phyloP scores from a whole-genome alignment of 1,140 invertebrate species.

The Coelopa frigida region DNA sequence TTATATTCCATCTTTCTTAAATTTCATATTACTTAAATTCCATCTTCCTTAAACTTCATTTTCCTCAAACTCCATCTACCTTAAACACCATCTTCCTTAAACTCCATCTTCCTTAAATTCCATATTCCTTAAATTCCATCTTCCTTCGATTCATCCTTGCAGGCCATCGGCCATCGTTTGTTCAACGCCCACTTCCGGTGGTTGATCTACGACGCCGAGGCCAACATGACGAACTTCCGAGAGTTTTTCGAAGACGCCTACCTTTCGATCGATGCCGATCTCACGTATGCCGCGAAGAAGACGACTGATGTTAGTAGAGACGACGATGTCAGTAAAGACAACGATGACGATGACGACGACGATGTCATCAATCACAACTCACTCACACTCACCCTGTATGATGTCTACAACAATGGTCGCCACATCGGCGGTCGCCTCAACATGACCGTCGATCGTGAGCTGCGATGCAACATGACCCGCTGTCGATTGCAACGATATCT shows the following conservation, averaged over 20 bases:
- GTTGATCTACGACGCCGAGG: constrained; percentile 24
- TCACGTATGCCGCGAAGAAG: constrained; percentile 13
- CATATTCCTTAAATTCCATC: neutral
- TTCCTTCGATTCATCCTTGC: neutral
- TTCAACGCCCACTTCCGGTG: constrained; percentile 27
- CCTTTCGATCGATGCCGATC: constrained; percentile 22
- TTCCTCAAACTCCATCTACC: neutral
- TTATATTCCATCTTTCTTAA: neutral
- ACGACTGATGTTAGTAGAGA: neutral
- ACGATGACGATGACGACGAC: no score
- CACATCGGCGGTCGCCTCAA: constrained; percentile 28
- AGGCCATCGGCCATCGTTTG: constrained; percentile 17
- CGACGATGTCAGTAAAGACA: constrained; percentile 1
- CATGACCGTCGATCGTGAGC: constrained; percentile 27
- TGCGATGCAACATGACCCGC: constrained; percentile 14
- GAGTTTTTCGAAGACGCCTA: constrained; percentile 16
- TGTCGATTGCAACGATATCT: constrained; percentile 25
- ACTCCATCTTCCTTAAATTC: neutral
- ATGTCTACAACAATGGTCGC: constrained; percentile 35
- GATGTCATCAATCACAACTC: neutral
- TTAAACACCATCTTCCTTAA: neutral
- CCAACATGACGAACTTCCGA: constrained; percentile 10
- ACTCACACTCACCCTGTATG: constrained; percentile 21
- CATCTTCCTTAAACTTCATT: neutral
- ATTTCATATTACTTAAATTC: neutral